Conservation (phyloP, 2,797 vertebrate genomes). For the Gymnoscopelus braueri region DNA sequence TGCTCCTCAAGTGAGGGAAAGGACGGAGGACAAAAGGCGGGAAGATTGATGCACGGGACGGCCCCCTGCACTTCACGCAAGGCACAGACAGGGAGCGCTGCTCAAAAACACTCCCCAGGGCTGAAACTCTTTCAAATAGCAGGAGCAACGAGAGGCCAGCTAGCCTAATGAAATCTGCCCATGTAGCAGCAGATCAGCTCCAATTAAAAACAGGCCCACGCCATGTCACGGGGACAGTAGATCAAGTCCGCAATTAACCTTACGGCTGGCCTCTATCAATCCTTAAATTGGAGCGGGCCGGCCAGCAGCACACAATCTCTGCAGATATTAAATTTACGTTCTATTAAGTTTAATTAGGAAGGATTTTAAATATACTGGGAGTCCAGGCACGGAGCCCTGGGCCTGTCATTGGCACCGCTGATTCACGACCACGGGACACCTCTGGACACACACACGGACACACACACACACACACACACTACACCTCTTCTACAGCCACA, state of each 20-base stretch:
- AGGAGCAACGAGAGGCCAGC: constrained; percentile 46
- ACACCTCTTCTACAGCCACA: neutral
- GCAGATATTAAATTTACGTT: constrained; percentile 88
- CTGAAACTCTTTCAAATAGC: neutral
- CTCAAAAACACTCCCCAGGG: constrained; percentile 4
- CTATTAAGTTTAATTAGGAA: constrained; percentile 88
- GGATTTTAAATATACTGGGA: constrained; percentile 86
- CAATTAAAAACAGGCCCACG: constrained; percentile 82
- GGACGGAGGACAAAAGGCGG: constrained; percentile 75
- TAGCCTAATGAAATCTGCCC: constrained; percentile 77
- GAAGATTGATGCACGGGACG: constrained; percentile 64
- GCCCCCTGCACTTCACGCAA: constrained; percentile 36
- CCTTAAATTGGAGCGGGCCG: constrained; percentile 75
- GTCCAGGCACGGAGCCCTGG: constrained; percentile 74
- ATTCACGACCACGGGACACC: constrained; percentile 70
- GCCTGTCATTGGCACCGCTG: constrained; percentile 71
- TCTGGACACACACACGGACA: constrained; percentile 28
- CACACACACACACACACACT: neutral
- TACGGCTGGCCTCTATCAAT: constrained; percentile 82
- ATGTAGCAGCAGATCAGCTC: constrained; percentile 77
- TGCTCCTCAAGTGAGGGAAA: constrained; percentile 80
- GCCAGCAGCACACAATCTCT: constrained; percentile 73
- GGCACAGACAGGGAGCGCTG: constrained; percentile 67
- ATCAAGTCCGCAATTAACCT: constrained; percentile 88
- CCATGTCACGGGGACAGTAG: constrained; percentile 83